Base-by-base conservation (phyloP, 2,888 invertebrate genomes). In the Polymixis lichenea region DNA sequence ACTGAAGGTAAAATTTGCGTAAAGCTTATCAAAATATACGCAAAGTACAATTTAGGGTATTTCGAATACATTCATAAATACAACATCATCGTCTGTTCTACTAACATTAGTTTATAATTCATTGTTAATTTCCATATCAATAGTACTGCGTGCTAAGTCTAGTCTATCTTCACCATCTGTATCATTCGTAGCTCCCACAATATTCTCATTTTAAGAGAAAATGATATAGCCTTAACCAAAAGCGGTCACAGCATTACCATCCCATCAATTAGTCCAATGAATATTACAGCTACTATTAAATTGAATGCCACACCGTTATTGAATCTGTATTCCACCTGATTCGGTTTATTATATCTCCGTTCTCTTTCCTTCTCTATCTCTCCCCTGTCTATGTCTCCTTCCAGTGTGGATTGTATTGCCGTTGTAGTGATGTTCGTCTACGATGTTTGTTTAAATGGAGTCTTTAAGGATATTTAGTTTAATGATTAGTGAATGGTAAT, bases 401-500 rank as follows among this genome's bases (percentile, higher is more conserved):
- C 61, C 66, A 74, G 65, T 85, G 71, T 80, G 70, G 70, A 79
- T 76, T 78, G 79, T 69, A 80, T 78, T 86, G 72, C 76, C 71
- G 72, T 78, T 73, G 83, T 81, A 80, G 61, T 84, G 46, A 75
- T 80, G 80, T 84, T 80, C 74, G 53, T 85, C 67, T 38, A 80
- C 74, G 72, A 75, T 82, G 77, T 81, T 71, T 72, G 78, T 72
- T 65, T 80, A 64, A 64, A 69, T 82, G 75, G 75, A 58, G 74
- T 72, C 61, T 73, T 78, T 77, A 32, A 61, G 80, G 62, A 61
- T 66, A 74, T 76, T 72, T 51, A 58, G 58, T 61, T 66, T 79
- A 32, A 74, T 82, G 78, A 84, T 80, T 85, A 80, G 82, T 81
- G 86, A 82, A 87, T 86, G 86, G 78, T 87, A 84, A 78, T 80